A percentile compares a stretch with the other conserved stretches of the same genome.
These are phyloP conservation scores for Podarcis cretensis DNA, from an alignment of 2,113 vertebrate species.

Conservation along the genomic window DNA sequence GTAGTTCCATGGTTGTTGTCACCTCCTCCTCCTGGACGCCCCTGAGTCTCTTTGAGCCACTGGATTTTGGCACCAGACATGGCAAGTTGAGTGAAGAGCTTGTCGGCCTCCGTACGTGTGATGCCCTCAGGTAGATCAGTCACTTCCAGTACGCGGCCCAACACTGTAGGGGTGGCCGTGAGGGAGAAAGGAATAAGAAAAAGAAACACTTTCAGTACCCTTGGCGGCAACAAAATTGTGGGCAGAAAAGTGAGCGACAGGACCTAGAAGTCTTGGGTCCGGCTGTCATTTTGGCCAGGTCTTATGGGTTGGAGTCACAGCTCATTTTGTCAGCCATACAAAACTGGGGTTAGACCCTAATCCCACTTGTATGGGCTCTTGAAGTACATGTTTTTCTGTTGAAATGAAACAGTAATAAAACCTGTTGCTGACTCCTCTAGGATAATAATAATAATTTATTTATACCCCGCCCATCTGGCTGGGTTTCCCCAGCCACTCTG, in stretches of 20 bases:
- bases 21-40: conserved; percentile 68
- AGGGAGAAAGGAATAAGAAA: background rate
- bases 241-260: background rate
- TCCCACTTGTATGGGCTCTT: background rate
- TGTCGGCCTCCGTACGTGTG: conserved; percentile 93
- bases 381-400: background rate
- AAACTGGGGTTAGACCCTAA: background rate
- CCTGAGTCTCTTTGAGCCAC: conserved; percentile 95
- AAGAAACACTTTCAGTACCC: background rate
- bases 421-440: background rate
- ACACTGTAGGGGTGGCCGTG: conserved; percentile 73
- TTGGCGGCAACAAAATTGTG: background rate
- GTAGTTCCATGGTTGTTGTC: conserved; percentile 76
- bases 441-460: background rate
- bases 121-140: conserved; percentile 97
- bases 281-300: background rate
- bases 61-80: conserved; percentile 98
- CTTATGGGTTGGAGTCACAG: too few relatives aligned
- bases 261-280: background rate
- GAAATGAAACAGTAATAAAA: background rate
- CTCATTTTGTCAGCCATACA: background rate
- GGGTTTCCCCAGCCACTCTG: too few relatives aligned
- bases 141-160: conserved; percentile 95
- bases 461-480: too few relatives aligned
- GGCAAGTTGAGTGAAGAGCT: conserved; percentile 96